These are phyloP conservation scores for Sabatieria punctata DNA, from an alignment of 2,888 invertebrate species.

Conservation along the genomic window DNA sequence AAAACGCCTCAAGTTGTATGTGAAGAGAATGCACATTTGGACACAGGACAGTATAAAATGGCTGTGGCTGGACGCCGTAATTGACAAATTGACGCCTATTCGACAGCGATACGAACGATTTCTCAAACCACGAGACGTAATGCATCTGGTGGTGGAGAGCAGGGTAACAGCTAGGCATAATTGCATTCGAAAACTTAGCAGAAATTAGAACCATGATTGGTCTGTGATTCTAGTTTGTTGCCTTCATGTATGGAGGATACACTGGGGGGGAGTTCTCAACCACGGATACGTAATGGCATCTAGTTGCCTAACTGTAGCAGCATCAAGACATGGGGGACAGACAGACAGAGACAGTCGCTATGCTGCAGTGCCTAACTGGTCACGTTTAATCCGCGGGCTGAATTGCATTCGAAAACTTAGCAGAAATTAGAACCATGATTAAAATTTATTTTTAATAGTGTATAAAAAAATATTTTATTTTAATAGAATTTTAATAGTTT, in stretches of 20 bases:
- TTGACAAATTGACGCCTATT: constrained; percentile 53
- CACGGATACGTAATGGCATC: no score
- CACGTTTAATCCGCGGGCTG: no score
- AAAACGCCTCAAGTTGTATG: constrained; percentile 50
- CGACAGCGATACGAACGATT: constrained; percentile 44
- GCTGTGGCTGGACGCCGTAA: constrained; percentile 53
- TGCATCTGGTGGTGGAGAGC: constrained; percentile 43
- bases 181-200: not conserved
- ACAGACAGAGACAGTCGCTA: no score
- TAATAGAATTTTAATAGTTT: no score
- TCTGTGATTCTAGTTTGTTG: not conserved
- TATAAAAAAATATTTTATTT: no score
- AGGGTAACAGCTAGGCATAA: not conserved
- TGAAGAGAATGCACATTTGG: constrained; percentile 45
- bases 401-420: not conserved
- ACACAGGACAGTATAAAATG: constrained; percentile 61
- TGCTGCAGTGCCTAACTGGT: no score
- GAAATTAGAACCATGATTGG: constrained; percentile 1
- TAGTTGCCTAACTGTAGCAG: no score
- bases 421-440: not conserved
- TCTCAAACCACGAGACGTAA: constrained; percentile 44
- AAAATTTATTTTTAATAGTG: not conserved
- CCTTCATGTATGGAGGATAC: no score
- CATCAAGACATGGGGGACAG: no score
- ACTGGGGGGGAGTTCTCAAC: no score